Evolutionary conservation across 2,888 invertebrate species (phyloP).

Genomic region (Sphecodes monilicornis): DNA sequence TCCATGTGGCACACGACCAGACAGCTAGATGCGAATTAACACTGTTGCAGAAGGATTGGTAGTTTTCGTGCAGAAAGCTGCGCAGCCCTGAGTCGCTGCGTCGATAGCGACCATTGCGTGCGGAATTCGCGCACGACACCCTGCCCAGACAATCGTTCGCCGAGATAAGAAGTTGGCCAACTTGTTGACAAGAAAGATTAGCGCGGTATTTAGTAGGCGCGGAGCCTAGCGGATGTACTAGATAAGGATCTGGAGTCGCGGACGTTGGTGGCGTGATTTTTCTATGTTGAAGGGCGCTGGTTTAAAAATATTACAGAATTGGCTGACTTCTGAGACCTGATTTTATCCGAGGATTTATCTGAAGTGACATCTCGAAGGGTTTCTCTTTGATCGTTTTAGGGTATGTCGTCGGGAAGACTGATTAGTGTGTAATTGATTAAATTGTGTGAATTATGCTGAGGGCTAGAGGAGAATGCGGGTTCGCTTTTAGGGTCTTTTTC

Average conservation of each 20-base stretch:
- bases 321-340: background rate
- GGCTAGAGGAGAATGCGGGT: background rate
- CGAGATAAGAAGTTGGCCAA: background rate
- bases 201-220: background rate
- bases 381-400: background rate
- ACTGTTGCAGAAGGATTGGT: no score
- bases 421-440: background rate
- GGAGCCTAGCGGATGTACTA: no score
- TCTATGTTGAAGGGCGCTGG: background rate
- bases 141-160: background rate
- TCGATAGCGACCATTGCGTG: slow-evolving; percentile 16
- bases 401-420: background rate
- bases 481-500: background rate
- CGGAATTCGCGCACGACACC: background rate
- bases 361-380: background rate
- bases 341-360: background rate
- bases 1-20: no score
- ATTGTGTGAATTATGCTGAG: background rate
- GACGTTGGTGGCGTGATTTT: background rate
- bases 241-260: no score
- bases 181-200: slow-evolving; percentile 16
- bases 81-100: background rate
- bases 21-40: no score
- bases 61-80: background rate
- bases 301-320: background rate